These are phyloP conservation scores for Hermatobates lingyangjiaoensis DNA, from an alignment of 1,140 invertebrate species.

Conservation along the genomic window DNA sequence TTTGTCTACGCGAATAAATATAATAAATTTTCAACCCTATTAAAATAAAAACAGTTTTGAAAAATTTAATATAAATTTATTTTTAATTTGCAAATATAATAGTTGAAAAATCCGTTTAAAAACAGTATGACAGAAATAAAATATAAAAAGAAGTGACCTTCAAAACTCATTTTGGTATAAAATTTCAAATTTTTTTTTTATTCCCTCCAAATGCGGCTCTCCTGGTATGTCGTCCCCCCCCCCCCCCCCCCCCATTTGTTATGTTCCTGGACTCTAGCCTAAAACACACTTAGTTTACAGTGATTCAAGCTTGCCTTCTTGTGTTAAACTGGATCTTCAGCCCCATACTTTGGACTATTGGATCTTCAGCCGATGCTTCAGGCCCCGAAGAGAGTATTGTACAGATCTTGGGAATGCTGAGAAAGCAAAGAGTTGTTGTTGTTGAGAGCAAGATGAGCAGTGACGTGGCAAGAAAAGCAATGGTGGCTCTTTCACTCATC, in stretches of 20 bases:
- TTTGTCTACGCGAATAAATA: too few relatives aligned
- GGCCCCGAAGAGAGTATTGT: conserved; percentile 38
- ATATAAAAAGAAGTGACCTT: too few relatives aligned
- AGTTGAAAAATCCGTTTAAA: too few relatives aligned
- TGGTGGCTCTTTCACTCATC: conserved; percentile 60
- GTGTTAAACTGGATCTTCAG: conserved; percentile 76
- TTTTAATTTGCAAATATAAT: too few relatives aligned
- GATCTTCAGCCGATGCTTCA: conserved; percentile 35
- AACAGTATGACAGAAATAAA: too few relatives aligned
- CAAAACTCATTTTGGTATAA: too few relatives aligned
- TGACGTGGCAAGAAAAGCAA: conserved; percentile 67
- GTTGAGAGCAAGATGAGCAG: conserved; percentile 66
- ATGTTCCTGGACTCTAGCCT: neutral
- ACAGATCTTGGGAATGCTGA: conserved; percentile 69
- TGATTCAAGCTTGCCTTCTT: conserved; percentile 28
- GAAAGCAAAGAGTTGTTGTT: conserved; percentile 62
- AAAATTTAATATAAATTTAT: too few relatives aligned
- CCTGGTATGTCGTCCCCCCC: too few relatives aligned
- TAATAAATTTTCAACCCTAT: too few relatives aligned
- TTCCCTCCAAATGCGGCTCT: too few relatives aligned
- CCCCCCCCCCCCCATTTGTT: neutral
- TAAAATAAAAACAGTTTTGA: too few relatives aligned
- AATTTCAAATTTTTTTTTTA: too few relatives aligned
- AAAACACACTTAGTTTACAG: neutral
- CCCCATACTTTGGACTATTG: conserved; percentile 69